Base-by-base conservation (phyloP, 2,113 vertebrate genomes). In the Anarhynchus alexandrinus region DNA sequence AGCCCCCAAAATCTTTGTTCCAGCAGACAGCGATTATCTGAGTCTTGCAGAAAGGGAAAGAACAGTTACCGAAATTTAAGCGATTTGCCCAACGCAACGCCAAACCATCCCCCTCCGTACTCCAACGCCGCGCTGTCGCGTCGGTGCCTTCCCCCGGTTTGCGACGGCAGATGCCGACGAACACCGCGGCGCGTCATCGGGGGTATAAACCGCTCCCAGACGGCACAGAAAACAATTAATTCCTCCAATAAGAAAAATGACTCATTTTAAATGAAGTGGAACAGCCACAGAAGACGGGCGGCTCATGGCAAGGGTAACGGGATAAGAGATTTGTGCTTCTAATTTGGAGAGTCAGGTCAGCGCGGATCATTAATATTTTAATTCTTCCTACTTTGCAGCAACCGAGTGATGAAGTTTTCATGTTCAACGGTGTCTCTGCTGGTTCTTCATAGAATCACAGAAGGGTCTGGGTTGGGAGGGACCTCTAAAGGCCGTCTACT, bases 381-480 rank as follows among this genome's bases (percentile, higher is more conserved):
- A 12, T 43, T 38, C 42, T 49, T 64, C 1, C 9, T 12, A 11
- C 22, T 58, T 64, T 9, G 6, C 7, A 43, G 42, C 23, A 34
- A 36, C 17, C 8, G 32, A 42, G 40, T 9, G 21, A 61, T 3
- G 5, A 42, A 47, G n/a, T 26, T 78, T 15, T 29, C 17, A 4
- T 2, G 32, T 45, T 81, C 76, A 52, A 1, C 6, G 3, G 17
- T 12, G 29, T 26, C 32, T 52, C 52, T 58, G 34, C 10, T n/a
- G 57, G 15, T 42, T 64, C 34, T 36, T 42, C 40, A n/a, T 2
- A 2, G 15, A 76, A 49, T 30, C n/a, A 0, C 0, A 1, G 43
- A 14, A 25, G 3, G 19, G 14, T 32, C 66, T 29, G 40, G 19
- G n/a, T 25, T 1, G 47, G 38, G 47, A 42, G 18, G 19, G 55